Evolutionary conservation across 23 tunicate species (phyloP), one percentile per base, ranked within the genome.

Genomic region (Trididemnum miniatum): DNA sequence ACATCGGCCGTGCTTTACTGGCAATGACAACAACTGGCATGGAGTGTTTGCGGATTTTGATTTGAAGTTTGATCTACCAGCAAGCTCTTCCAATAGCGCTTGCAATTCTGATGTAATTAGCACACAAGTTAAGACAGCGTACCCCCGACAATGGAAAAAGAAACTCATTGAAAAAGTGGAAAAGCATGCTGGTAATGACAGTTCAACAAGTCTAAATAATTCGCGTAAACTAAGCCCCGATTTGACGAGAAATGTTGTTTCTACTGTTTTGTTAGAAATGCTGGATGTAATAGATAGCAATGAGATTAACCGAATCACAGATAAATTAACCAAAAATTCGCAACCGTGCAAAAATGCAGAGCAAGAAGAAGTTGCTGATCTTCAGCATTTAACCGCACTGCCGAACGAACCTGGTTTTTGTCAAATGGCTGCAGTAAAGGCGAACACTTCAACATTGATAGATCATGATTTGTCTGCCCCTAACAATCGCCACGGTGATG

Each of bases 111-210:
- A 9, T 44, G 54, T 7, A 9, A 44, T 7, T 44, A 44, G 12
- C 15, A 15, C 15, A 44, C 54, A 44, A 44, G 54, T 7, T 44
- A 44, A 44, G 15, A 15, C 15, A 7, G 54, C 29, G 26, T 26
- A 62, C 5, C 75, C 75, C 12, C 4, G 22, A 12, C 75, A 67
- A 67, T 67, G 75, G 75, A 67, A 67, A 38, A 67, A 67, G 38
- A 67, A 67, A 67, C 75, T 67, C 15, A 67, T 67, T 67, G 25
- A 33, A 67, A 31, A 67, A 67, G 38, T 24, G 31, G 75, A 67
- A 30, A 67, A n/a, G n/a, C n/a, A n/a, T n/a, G n/a, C n/a, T n/a
- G n/a, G n/a, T n/a, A n/a, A n/a, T n/a, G n/a, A n/a, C n/a, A n/a
- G n/a, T n/a, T n/a, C n/a, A n/a, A n/a, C n/a, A n/a, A n/a, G n/a